Base-by-base conservation (phyloP, 1,140 invertebrate species). In the Cotesia glomerata region DNA sequence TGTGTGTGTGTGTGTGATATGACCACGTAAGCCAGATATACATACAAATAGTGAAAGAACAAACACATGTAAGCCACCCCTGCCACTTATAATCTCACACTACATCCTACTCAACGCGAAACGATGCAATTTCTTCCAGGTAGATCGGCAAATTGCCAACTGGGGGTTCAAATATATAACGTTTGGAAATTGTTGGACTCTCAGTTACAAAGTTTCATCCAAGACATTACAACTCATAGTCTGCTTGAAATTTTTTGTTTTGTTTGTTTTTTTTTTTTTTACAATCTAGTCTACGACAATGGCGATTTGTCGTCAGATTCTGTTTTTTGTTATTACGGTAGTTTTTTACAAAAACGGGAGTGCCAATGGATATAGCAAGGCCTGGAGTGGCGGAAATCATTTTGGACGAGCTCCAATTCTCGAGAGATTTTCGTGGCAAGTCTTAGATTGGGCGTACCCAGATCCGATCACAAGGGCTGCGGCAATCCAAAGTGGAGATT, bases 391-490 rank as follows among this genome's bases (percentile, higher is more conserved):
- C 7, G 65, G 49, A 34, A 8, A 72, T 36, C 69, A 76, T n/a
- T 74, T 74, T 26, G 85, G 84, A 5, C 75, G 77, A 36, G 85
- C 86, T 0, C 84, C 86, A 4, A 84, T 94, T 2, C 88, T 92
- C 70, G 92, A 93, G 78, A 85, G 90, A 63, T 95, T 90, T 71
- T 89, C 89, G 18, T 95, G 93, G 93, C 92, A 90, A 54, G 85
- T 89, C n/a, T 74, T 95, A 78, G 93, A 95, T 81, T 95, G 91
- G 82, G 91, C 91, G 7, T 94, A 91, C 79, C 91, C 92, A 1
- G 89, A 90, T 64, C 83, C 89, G 16, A 79, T 84, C 7, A 86
- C 88, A 26, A 90, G 90, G 78, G 85, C 90, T 74, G 85, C 90
- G 56, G 93, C 93, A 0, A 83, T 94, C 7, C 80, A 88, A 11